A percentile compares a stretch with the other conserved stretches of the same genome.
Evolutionary conservation across 2,888 invertebrate genomes (phyloP).

Genomic region (Spicauda simplicius): DNA sequence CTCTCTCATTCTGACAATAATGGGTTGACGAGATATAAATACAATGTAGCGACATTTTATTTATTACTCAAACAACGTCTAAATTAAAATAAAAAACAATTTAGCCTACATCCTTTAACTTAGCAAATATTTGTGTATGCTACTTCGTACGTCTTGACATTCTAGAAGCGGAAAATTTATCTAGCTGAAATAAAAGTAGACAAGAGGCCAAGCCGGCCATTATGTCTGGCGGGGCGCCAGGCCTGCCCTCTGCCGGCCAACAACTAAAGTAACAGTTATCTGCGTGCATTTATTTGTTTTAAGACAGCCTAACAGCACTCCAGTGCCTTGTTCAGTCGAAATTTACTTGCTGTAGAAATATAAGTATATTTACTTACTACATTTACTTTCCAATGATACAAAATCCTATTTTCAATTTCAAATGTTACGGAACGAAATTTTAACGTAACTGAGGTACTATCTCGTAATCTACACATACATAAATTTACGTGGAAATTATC

Average conservation of each 20-base stretch:
- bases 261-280: slow-evolving; percentile 51
- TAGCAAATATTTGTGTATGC: background rate
- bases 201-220: slow-evolving; percentile 62
- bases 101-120: too few species aligned
- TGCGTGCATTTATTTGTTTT: slow-evolving; percentile 43
- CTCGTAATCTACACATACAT: too few species aligned
- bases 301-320: slow-evolving; percentile 41
- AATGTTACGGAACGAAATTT: too few species aligned
- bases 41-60: too few species aligned
- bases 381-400: too few species aligned
- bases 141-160: slow-evolving; percentile 59
- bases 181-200: slow-evolving; percentile 73
- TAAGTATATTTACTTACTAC: too few species aligned
- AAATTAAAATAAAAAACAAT: background rate
- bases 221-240: slow-evolving; percentile 69
- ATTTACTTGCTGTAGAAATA: background rate
- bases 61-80: background rate
- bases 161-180: slow-evolving; percentile 74
- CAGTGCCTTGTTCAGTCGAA: slow-evolving; percentile 1
- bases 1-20: too few species aligned
- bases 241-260: slow-evolving; percentile 54
- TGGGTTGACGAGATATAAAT: too few species aligned
- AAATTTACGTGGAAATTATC: too few species aligned
- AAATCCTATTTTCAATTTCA: too few species aligned
- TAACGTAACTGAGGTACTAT: too few species aligned